Percentiles rank a stretch among this genome's conserved stretches.
These are phyloP conservation scores for Drosophila gunungcola DNA, from an alignment of 1,140 invertebrate genomes.

Conservation along the genomic window DNA sequence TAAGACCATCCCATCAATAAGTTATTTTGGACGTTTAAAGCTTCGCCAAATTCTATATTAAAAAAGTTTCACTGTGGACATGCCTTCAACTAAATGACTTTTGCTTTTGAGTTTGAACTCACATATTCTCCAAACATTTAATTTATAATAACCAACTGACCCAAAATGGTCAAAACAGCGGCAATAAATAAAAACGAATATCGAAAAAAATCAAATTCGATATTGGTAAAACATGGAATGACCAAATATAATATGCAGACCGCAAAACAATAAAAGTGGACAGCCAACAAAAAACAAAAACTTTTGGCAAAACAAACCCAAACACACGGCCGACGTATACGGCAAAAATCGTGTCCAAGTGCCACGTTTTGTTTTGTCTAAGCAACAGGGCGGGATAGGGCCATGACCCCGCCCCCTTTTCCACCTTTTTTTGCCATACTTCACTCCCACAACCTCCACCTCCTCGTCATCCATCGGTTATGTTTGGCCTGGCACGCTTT, in stretches of 20 bases:
- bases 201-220: constrained; percentile 63
- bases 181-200: constrained; percentile 69
- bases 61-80: constrained; percentile 42
- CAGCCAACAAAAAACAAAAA: constrained; percentile 39
- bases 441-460: neutral
- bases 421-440: constrained; percentile 1
- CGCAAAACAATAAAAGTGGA: constrained; percentile 76
- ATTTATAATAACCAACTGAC: constrained; percentile 46
- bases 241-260: constrained; percentile 78
- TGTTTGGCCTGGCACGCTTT: constrained; percentile 49
- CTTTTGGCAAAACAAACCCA: constrained; percentile 11
- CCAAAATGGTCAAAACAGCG: constrained; percentile 62
- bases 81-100: constrained; percentile 54
- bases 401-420: constrained; percentile 54
- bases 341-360: constrained; percentile 70
- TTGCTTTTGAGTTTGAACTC: constrained; percentile 61
- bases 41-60: constrained; percentile 38
- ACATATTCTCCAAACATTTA: constrained; percentile 70
- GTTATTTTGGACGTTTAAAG: constrained; percentile 7
- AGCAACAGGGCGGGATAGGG: constrained; percentile 61
- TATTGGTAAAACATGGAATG: constrained; percentile 76
- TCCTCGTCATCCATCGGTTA: constrained; percentile 5
- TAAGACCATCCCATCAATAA: neutral
- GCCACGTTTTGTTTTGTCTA: constrained; percentile 71
- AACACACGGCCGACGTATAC: constrained; percentile 11